Conservation (phyloP, 2,113 vertebrate species). For the Solenodon paradoxus region DNA sequence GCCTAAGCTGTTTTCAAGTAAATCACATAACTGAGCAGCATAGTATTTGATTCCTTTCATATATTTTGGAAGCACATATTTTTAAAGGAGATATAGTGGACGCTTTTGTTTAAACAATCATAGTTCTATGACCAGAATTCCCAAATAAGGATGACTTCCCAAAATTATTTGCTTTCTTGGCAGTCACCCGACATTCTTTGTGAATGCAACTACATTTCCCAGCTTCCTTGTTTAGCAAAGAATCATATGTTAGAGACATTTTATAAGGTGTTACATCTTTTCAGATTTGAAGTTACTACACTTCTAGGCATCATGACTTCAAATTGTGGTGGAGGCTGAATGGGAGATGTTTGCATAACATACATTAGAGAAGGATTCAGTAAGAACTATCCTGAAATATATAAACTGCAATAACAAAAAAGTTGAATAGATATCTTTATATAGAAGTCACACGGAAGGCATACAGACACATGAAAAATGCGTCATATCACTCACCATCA, state of each 20-base stretch:
- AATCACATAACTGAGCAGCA: slow-evolving; percentile 39
- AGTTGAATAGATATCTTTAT: no score
- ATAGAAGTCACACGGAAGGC: no score
- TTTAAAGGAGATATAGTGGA: slow-evolving; percentile 50
- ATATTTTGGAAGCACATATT: slow-evolving; percentile 57
- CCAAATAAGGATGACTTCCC: slow-evolving; percentile 69
- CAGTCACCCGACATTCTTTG: slow-evolving; percentile 67
- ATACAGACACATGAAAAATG: no score
- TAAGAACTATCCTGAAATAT: no score
- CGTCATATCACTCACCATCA: no score
- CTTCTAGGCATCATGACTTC: slow-evolving; percentile 52
- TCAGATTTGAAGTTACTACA: slow-evolving; percentile 55
- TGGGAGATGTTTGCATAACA: no score
- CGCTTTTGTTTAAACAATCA: slow-evolving; percentile 65
- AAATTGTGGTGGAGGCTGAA: not conserved
- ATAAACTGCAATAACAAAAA: no score
- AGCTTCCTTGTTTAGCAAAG: slow-evolving; percentile 60
- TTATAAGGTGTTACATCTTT: slow-evolving; percentile 60
- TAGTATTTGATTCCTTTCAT: slow-evolving; percentile 46
- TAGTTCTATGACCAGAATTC: slow-evolving; percentile 46
- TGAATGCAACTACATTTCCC: slow-evolving; percentile 70
- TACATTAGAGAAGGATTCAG: no score
- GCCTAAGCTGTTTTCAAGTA: slow-evolving; percentile 59
- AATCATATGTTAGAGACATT: slow-evolving; percentile 51
- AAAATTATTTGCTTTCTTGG: slow-evolving; percentile 70